Percentiles rank a stretch among this genome's conserved stretches.
Conservation (phyloP, 92 coral and sea anemone species). For the Chrysogorgia sp. region DNA sequence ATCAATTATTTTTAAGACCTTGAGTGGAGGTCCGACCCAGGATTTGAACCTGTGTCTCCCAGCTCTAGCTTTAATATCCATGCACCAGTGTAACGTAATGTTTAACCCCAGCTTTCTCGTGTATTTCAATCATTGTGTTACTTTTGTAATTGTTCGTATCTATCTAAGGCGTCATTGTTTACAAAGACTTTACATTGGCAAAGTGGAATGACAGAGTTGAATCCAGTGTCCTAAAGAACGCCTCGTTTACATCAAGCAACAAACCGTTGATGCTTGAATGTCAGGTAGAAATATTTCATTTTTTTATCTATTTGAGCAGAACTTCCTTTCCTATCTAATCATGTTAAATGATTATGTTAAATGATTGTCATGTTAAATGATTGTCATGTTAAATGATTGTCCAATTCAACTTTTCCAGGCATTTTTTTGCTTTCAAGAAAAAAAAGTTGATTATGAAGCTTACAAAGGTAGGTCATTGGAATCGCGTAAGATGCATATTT, state of each 20-base stretch:
- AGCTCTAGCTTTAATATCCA: too few species aligned
- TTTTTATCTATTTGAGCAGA: too few species aligned
- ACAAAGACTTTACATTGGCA: constrained; percentile 84
- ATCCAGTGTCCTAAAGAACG: constrained; percentile 68
- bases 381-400: not conserved
- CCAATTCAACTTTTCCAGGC: constrained; percentile 58
- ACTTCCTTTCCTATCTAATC: too few species aligned
- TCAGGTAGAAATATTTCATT: constrained; percentile 82
- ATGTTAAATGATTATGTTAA: too few species aligned
- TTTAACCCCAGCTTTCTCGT: not conserved
- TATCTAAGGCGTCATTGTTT: constrained; percentile 69
- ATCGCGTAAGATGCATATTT: not conserved
- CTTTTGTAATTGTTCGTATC: not conserved
- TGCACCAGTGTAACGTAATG: too few species aligned
- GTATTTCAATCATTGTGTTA: not conserved
- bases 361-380: too few species aligned
- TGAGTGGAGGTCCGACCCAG: too few species aligned
- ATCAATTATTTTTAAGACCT: too few species aligned
- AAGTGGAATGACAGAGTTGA: constrained; percentile 84
- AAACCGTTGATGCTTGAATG: constrained; percentile 87
- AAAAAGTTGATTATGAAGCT: constrained; percentile 87
- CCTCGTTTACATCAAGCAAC: constrained; percentile 94
- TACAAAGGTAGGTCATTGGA: constrained; percentile 72
- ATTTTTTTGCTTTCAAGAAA: constrained; percentile 93
- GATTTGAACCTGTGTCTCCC: too few species aligned